Evolutionary conservation across 2,888 invertebrate genomes (phyloP).

Genomic region (Cylindroiulus punctatus): DNA sequence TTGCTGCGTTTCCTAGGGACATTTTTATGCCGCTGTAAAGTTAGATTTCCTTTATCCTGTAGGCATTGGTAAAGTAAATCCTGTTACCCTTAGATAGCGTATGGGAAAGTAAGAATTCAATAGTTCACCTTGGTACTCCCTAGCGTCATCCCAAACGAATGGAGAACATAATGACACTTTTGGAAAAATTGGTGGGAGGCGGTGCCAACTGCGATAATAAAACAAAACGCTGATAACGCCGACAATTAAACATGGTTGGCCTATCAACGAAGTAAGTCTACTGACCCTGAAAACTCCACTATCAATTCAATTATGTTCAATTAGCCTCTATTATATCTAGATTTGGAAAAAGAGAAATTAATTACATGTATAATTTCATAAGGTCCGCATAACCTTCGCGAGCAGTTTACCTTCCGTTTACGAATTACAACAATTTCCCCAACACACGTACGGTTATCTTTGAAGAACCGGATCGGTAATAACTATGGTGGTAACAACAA

Average conservation of each 20-base stretch:
- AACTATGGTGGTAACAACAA: too few species aligned
- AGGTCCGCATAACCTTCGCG: background rate
- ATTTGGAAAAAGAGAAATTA: background rate
- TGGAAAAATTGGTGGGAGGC: slow-evolving; percentile 30
- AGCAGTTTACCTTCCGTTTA: background rate
- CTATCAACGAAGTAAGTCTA: background rate
- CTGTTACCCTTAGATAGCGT: slow-evolving; percentile 10
- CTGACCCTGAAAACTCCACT: background rate
- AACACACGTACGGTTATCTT: too few species aligned
- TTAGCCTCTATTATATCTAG: background rate
- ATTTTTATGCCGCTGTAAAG: background rate
- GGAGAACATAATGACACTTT: background rate
- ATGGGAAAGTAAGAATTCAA: slow-evolving; percentile 33
- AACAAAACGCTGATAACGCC: slow-evolving; percentile 22
- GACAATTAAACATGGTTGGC: background rate
- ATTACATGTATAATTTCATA: background rate
- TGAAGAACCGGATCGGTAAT: too few species aligned
- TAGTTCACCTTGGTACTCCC: slow-evolving; percentile 27
- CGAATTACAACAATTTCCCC: background rate
- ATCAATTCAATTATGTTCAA: background rate
- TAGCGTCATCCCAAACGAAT: slow-evolving; percentile 13
- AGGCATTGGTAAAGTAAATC: background rate
- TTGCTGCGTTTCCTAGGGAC: background rate
- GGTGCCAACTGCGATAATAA: slow-evolving; percentile 34
- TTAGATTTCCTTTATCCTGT: slow-evolving; percentile 9